Percentiles rank a stretch among this genome's conserved stretches.
Evolutionary conservation across 2,113 vertebrate genomes (phyloP).

Genomic region (Gavia stellata): DNA sequence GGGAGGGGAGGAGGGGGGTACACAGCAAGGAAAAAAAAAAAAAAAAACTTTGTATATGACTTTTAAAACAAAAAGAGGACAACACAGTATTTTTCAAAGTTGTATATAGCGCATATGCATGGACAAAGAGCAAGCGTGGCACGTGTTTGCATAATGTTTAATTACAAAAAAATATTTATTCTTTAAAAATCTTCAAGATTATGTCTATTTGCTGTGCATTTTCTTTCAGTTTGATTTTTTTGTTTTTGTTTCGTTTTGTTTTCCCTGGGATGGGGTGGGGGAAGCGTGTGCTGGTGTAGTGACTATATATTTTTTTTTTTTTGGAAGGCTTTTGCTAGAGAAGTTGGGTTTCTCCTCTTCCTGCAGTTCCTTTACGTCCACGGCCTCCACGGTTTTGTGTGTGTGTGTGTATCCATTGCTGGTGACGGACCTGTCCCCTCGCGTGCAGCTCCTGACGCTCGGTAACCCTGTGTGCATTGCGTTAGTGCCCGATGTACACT

Average conservation of each 20-base stretch:
- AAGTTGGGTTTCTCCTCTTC: conserved; percentile 39
- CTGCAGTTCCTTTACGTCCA: conserved; percentile 10
- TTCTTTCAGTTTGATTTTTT: conserved; percentile 76
- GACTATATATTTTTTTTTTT: neutral
- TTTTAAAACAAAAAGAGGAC: conserved; percentile 86
- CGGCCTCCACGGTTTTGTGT: conserved; percentile 11
- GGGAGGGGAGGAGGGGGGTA: conserved; percentile 44
- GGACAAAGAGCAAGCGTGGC: conserved; percentile 95
- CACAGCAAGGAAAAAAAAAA: conserved; percentile 60
- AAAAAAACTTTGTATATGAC: conserved; percentile 81
- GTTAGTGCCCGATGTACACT: neutral
- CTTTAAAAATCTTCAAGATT: conserved; percentile 92
- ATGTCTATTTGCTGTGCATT: conserved; percentile 91
- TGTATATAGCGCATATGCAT: conserved; percentile 99
- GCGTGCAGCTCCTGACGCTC: neutral
- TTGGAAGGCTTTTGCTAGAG: conserved; percentile 27
- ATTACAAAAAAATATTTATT: conserved; percentile 99
- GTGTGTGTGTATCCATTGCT: conserved; percentile 47
- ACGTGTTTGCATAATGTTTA: conserved; percentile 99
- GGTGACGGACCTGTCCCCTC: neutral
- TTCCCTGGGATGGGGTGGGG: conserved; percentile 63
- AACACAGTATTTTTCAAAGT: conserved; percentile 97
- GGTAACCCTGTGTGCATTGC: neutral
- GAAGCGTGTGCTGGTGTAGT: conserved; percentile 58
- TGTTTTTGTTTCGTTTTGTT: neutral